Conservation (phyloP, 1,140 invertebrate genomes). For the Protaetia brevitarsis region DNA sequence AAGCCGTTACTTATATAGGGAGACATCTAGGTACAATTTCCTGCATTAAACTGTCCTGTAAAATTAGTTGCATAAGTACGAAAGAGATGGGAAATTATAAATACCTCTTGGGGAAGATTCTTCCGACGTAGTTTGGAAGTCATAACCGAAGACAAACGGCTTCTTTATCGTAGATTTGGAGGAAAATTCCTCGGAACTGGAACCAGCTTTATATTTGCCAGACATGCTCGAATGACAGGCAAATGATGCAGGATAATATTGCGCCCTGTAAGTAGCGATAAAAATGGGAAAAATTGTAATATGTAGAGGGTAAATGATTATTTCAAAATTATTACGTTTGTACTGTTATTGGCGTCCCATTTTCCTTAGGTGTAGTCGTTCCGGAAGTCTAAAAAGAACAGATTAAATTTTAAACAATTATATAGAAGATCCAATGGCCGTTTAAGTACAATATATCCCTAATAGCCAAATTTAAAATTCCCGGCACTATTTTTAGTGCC, state of each 20-base stretch:
- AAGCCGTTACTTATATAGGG: too few species aligned
- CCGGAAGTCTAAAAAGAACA: not conserved
- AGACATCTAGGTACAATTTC: too few species aligned
- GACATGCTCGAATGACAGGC: constrained; percentile 43
- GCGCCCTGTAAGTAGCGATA: too few species aligned
- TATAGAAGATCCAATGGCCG: too few species aligned
- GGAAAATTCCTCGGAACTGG: constrained; percentile 30
- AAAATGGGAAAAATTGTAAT: too few species aligned
- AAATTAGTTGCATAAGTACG: not conserved
- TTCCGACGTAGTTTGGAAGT: constrained; percentile 35
- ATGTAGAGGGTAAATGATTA: too few species aligned
- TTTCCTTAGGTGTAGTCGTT: not conserved
- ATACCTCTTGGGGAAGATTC: constrained; percentile 24
- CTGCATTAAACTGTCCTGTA: not conserved
- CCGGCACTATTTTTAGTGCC: too few species aligned
- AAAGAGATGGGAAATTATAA: not conserved
- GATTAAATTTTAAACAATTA: too few species aligned
- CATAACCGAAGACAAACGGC: constrained; percentile 42
- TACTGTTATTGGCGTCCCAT: not conserved
- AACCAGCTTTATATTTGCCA: constrained; percentile 34
- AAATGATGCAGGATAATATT: constrained; percentile 31
- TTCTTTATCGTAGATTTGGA: constrained; percentile 18
- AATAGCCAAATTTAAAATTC: too few species aligned
- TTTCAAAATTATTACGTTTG: constrained; percentile 16
- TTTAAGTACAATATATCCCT: too few species aligned